phyloP scores from a whole-genome alignment of 2,797 vertebrate genomes.

The Sphenopsis melanotis region DNA sequence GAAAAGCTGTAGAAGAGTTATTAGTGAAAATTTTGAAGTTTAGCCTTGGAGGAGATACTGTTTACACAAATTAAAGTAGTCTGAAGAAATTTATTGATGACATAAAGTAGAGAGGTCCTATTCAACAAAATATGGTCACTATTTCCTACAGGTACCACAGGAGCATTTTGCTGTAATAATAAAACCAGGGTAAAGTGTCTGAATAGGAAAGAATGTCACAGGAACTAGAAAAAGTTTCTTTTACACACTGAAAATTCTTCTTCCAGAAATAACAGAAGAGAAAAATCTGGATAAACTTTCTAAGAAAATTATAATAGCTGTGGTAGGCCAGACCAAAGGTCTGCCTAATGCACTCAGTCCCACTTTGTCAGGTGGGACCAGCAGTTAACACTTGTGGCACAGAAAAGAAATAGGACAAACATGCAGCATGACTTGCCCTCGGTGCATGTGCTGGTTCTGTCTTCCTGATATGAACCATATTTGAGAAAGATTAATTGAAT shows the following conservation, averaged over 20 bases:
- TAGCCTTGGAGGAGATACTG: not conserved
- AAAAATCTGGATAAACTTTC: not conserved
- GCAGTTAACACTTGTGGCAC: not conserved
- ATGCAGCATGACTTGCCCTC: not conserved
- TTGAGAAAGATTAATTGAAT: not conserved
- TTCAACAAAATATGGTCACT: not conserved
- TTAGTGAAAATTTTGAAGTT: not conserved
- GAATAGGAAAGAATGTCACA: not conserved
- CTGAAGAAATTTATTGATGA: not conserved
- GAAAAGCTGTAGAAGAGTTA: not conserved
- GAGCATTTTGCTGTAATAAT: not conserved
- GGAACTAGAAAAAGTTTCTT: not conserved
- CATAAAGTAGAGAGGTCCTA: not conserved
- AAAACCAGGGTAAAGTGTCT: not conserved
- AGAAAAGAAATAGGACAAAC: not conserved
- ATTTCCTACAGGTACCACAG: not conserved
- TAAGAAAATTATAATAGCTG: not conserved
- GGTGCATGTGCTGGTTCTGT: not conserved
- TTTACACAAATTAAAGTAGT: not conserved
- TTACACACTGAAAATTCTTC: not conserved
- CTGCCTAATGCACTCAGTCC: not conserved
- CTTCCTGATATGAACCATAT: not conserved
- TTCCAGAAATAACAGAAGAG: not conserved
- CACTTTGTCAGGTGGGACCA: not conserved
- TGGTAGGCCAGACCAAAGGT: not conserved